phyloP scores from a whole-genome alignment of 2,797 vertebrate species.

The Cirrhinus mrigala region DNA sequence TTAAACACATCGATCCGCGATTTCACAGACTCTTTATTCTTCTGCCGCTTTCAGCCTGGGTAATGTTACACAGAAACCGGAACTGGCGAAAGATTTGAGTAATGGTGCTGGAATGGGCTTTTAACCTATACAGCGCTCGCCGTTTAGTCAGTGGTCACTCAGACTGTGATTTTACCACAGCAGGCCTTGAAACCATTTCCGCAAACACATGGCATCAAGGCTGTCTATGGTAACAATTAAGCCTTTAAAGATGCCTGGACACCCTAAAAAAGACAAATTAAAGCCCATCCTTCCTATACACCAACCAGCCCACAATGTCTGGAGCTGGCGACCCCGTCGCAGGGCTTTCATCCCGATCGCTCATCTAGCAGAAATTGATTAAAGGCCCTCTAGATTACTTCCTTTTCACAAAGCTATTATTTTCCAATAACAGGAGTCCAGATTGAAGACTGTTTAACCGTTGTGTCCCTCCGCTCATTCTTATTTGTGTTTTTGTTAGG shows the following conservation, averaged over 20 bases:
- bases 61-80: slow-evolving; percentile 79
- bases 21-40: slow-evolving; percentile 23
- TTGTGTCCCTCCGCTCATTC: slow-evolving; percentile 73
- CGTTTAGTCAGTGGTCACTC: slow-evolving; percentile 78
- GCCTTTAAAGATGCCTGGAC: slow-evolving; percentile 78
- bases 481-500: slow-evolving; percentile 81
- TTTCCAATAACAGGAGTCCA: slow-evolving; percentile 79
- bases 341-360: slow-evolving; percentile 75
- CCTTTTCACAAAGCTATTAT: slow-evolving; percentile 80
- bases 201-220: slow-evolving; percentile 84
- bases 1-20: slow-evolving; percentile 12
- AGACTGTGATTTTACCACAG: slow-evolving; percentile 71
- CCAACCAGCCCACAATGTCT: slow-evolving; percentile 68
- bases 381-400: slow-evolving; percentile 82
- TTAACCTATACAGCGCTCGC: slow-evolving; percentile 78
- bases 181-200: slow-evolving; percentile 78
- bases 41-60: slow-evolving; percentile 72
- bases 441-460: slow-evolving; percentile 80
- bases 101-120: slow-evolving; percentile 75
- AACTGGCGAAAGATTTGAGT: slow-evolving; percentile 74
- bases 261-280: slow-evolving; percentile 80
- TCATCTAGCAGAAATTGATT: slow-evolving; percentile 82
- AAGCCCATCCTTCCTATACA: slow-evolving; percentile 73
- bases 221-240: slow-evolving; percentile 77
- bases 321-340: slow-evolving; percentile 66